A percentile compares a stretch with the other conserved stretches of the same genome.
phyloP scores from a whole-genome alignment of 64 coral and sea anemone species.

The Platygyra sinensis region DNA sequence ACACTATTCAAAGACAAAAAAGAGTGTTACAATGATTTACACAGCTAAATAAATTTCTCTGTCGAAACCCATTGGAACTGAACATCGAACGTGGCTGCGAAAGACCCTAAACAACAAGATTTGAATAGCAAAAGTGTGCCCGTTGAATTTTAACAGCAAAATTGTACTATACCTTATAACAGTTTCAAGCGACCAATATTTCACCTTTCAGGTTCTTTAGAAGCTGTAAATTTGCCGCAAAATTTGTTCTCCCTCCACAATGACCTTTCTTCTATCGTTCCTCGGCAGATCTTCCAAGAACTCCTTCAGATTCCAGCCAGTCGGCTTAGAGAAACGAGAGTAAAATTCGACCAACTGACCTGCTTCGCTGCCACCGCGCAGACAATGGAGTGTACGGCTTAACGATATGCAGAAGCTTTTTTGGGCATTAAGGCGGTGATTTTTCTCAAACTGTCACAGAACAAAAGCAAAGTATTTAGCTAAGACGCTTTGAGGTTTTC shows the following conservation, averaged over 20 bases:
- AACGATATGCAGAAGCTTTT: conserved; percentile 35
- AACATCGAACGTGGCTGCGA: not conserved
- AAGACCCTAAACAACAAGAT: not conserved
- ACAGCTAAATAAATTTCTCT: conserved; percentile 6
- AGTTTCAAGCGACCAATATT: conserved; percentile 9
- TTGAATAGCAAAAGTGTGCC: conserved; percentile 1
- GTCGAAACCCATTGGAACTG: not conserved
- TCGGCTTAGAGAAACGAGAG: not conserved
- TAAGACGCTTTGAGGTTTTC: conserved; percentile 2
- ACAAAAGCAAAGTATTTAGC: conserved; percentile 17
- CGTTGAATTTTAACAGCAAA: not conserved
- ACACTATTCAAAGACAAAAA: conserved; percentile 26
- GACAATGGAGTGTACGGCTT: conserved; percentile 1
- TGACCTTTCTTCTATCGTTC: not conserved
- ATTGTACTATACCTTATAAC: not conserved
- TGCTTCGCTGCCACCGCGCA: not conserved
- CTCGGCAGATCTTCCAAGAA: not conserved
- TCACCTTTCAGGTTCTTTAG: conserved; percentile 2
- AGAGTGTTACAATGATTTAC: conserved; percentile 5
- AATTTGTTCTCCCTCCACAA: not conserved
- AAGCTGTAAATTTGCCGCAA: not conserved
- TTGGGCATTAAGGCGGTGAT: not conserved
- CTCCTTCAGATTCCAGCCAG: not conserved
- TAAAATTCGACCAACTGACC: not conserved
- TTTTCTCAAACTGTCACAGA: conserved; percentile 18